phyloP scores from a whole-genome alignment of 1,140 invertebrate genomes.

The Gonatopus flavifemur region DNA sequence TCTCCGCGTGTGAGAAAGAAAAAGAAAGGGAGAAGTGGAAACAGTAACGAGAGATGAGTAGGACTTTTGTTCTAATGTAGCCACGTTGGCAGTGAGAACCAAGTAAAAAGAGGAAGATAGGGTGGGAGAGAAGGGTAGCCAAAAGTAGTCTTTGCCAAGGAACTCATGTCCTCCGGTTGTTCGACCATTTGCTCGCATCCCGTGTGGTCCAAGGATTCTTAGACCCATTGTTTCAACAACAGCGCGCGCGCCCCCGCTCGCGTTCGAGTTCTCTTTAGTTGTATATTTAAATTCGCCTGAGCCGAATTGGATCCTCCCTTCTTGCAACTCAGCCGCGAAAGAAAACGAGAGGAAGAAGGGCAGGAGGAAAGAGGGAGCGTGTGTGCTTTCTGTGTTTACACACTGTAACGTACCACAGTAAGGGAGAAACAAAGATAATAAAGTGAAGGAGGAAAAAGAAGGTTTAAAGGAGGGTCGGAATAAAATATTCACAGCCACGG shows the following conservation, averaged over 20 bases:
- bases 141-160: slow-evolving; percentile 36
- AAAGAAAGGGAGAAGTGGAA: background rate
- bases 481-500: slow-evolving; percentile 46
- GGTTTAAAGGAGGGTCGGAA: slow-evolving; percentile 29
- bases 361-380: slow-evolving; percentile 7
- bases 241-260: slow-evolving; percentile 24
- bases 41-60: slow-evolving; percentile 10
- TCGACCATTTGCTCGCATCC: slow-evolving; percentile 59
- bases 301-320: slow-evolving; percentile 31
- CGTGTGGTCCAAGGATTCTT: slow-evolving; percentile 59
- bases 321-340: background rate
- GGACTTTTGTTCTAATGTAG: no score
- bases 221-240: slow-evolving; percentile 58
- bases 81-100: no score
- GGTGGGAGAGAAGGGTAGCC: no score
- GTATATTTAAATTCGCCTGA: slow-evolving; percentile 36
- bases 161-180: slow-evolving; percentile 59
- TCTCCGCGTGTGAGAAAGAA: background rate
- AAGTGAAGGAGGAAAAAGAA: slow-evolving; percentile 4
- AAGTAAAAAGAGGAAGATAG: no score
- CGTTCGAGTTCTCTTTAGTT: no score
- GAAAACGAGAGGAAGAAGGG: background rate
- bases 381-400: no score
- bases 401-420: no score
- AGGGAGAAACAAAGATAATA: slow-evolving; percentile 2